These are phyloP conservation scores for Keiferia lycopersicella DNA, from an alignment of 2,888 invertebrate species.

Conservation along the genomic window DNA sequence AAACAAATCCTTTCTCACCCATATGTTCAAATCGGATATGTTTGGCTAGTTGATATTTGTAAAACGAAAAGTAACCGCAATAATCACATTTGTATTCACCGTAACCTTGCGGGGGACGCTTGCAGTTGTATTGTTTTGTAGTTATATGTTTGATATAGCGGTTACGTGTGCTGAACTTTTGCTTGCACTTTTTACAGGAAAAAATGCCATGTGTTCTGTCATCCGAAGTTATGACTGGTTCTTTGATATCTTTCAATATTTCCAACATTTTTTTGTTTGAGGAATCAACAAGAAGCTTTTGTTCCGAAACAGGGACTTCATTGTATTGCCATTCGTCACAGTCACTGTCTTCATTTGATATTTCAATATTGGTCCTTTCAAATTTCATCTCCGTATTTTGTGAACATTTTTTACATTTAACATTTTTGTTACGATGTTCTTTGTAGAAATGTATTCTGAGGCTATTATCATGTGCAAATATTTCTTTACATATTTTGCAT, in stretches of 20 bases:
- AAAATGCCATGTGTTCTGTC: not conserved
- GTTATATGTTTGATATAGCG: not conserved
- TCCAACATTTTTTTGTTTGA: not conserved
- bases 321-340: too few relatives aligned
- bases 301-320: too few relatives aligned
- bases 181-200: not conserved
- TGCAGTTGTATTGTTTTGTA: not conserved
- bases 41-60: not conserved
- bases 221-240: not conserved
- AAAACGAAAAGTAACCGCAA: not conserved
- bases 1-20: not conserved
- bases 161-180: not conserved
- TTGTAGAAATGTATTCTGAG: too few relatives aligned
- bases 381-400: not conserved
- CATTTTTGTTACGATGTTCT: too few relatives aligned
- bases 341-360: too few relatives aligned
- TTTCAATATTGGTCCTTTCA: too few relatives aligned
- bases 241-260: not conserved
- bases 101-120: not conserved
- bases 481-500: too few relatives aligned
- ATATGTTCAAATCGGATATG: not conserved
- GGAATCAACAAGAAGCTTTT: too few relatives aligned
- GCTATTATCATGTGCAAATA: too few relatives aligned
- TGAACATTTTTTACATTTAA: too few relatives aligned
- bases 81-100: slow-evolving; percentile 1